Evolutionary conservation across 64 coral and sea anemone genomes (phyloP), one percentile per base, ranked within the genome.

Genomic region (Pocillopora damicornis): DNA sequence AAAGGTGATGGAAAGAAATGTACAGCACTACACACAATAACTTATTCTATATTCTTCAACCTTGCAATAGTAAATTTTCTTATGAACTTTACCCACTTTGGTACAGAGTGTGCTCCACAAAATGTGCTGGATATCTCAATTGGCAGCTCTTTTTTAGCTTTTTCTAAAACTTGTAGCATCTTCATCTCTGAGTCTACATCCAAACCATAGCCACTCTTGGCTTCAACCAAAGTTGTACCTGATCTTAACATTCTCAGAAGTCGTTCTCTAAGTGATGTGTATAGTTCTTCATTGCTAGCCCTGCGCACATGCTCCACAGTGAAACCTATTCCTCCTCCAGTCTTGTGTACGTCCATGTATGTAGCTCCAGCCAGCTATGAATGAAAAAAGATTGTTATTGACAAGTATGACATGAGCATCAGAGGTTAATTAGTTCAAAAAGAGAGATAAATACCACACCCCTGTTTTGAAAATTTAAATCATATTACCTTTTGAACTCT

Each of bases 91-190:
- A 80, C 92, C 37, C 86, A 95, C 97, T 92, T 89, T 22, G 97
- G 97, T 17, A 99, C 86, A 60, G 97, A 92, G 63, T 99, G 97
- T 58, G 97, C 97, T 67, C 97, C 97, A 95, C 97, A 99, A 63
- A 90, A 99, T 68, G 97, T 99, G 65, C 97, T 99, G 26, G 97
- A 99, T 79, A 99, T 93, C 60, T 99, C 97, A 81, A 99, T 95
- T 10, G 93, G 77, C 3, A 92, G 45, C 61, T 99, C 93, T 67
- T 75, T 92, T 42, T 95, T 99, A 61, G 96, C 93, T 61, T 64
- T 89, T 83, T 99, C 97, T 65, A 99, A 76, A 26, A 95, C 97
- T 73, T 59, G 90, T 26, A 99, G 60, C 96, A 99, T 99, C 56
- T 99, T 99, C 13, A 99, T 99, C 88, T 99, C 96, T 83, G 91